Evolutionary conservation across 2,888 invertebrate genomes (phyloP), one percentile per base, ranked within the genome.

Genomic region (Netelia melanura): DNA sequence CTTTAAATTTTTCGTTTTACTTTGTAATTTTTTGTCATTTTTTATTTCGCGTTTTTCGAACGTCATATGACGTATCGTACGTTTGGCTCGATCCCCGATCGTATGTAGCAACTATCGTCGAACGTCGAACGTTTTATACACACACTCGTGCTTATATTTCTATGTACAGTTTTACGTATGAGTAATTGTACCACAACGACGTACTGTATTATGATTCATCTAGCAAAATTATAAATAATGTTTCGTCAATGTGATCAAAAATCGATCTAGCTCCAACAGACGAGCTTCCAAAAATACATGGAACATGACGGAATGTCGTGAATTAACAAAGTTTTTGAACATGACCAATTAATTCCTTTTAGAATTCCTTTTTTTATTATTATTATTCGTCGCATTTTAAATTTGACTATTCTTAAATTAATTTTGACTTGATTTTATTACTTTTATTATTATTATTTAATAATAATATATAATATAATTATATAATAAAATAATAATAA

Each of bases 41-140:
- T n/a, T 54, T 6, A 30, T 54, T 56, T 54, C 25, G 25, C 17
- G 54, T 67, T 54, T 21, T 21, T n/a, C 30, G 21, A 25, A 48
- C 56, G 25, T 48, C 48, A 67, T 17, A 1, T 2, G 21, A n/a
- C 44, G 43, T 10, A 23, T 38, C 38, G 2, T 56, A 17, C 23
- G 43, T 68, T 56, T 6, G 23, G 43, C 61, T 62, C 23, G 23
- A 68, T 48, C 14, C 30, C 10, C 17, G n/a, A n/a, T 6, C 23
- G 14, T 44, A 62, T 61, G 54, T 81, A 38, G 67, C 74, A 54
- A 52, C 43, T n/a, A n/a, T 43, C 48, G 21, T 14, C 10, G 3
- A 17, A 72, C 17, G n/a, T 68, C n/a, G 30, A 30, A 61, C 30
- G 38, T 38, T 48, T 10, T 48, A 62, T 17, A 17, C 3, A 17